Evolutionary conservation across 1,140 invertebrate species (phyloP).

Genomic region (Gerris buenoi): DNA sequence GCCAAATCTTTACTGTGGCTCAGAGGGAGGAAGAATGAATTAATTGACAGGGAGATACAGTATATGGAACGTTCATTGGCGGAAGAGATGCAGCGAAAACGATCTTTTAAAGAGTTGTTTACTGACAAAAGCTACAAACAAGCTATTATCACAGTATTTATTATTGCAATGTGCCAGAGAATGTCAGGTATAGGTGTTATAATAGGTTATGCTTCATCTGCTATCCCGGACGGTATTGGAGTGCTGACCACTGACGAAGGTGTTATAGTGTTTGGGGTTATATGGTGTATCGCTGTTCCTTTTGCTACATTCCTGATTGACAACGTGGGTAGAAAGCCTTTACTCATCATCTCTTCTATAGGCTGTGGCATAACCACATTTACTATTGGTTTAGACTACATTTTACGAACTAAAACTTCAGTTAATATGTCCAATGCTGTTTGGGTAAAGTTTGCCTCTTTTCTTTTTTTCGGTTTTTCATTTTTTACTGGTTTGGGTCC

Average conservation of each 20-base stretch:
- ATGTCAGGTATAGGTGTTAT: slow-evolving; percentile 56
- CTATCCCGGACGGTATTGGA: slow-evolving; percentile 41
- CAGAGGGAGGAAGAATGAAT: slow-evolving; percentile 29
- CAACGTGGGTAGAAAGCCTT: slow-evolving; percentile 46
- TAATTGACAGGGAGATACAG: slow-evolving; percentile 30
- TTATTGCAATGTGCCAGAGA: slow-evolving; percentile 58
- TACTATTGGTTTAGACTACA: slow-evolving; percentile 36
- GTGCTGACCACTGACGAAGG: slow-evolving; percentile 33
- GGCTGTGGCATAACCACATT: slow-evolving; percentile 34
- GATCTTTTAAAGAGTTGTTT: slow-evolving; percentile 34
- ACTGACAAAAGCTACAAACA: slow-evolving; percentile 39
- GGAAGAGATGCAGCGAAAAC: slow-evolving; percentile 18
- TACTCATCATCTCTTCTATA: slow-evolving; percentile 43
- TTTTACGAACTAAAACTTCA: slow-evolving; percentile 37
- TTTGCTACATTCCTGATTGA: slow-evolving; percentile 50
- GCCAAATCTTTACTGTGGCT: slow-evolving; percentile 33
- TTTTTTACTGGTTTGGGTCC: slow-evolving; percentile 53
- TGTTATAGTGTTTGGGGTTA: slow-evolving; percentile 46
- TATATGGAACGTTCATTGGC: slow-evolving; percentile 15
- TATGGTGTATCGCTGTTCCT: slow-evolving; percentile 46
- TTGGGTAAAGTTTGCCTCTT: slow-evolving; percentile 44
- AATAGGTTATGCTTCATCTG: slow-evolving; percentile 54
- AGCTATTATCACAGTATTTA: slow-evolving; percentile 44
- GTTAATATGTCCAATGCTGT: slow-evolving; percentile 32
- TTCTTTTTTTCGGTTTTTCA: slow-evolving; percentile 50